phyloP scores from a whole-genome alignment of 2,797 vertebrate genomes.

The Falco rusticolus region DNA sequence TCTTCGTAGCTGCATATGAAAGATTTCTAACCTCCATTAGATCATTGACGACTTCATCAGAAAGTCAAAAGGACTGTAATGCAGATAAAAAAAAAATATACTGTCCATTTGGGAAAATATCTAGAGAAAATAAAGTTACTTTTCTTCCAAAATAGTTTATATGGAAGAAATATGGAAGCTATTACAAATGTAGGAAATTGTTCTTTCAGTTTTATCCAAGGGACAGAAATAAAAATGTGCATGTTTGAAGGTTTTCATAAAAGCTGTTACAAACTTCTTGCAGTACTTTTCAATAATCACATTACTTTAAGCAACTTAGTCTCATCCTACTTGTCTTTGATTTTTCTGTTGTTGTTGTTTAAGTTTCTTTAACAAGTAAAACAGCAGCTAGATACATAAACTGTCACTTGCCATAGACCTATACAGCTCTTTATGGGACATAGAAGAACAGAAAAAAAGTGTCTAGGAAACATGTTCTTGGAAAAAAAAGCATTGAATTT shows the following conservation, averaged over 20 bases:
- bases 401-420: neutral
- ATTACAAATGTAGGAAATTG: neutral
- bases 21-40: neutral
- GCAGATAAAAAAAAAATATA: neutral
- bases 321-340: neutral
- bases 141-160: neutral
- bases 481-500: neutral
- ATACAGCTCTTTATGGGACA: neutral
- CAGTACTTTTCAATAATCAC: neutral
- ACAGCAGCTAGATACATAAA: neutral
- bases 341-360: no score
- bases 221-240: neutral
- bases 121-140: neutral
- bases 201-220: neutral
- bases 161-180: neutral
- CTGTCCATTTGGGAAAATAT: neutral
- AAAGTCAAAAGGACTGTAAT: neutral
- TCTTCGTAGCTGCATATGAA: neutral
- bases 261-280: neutral
- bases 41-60: neutral
- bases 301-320: neutral
- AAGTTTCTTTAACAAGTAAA: neutral
- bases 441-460: neutral
- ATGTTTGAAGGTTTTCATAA: neutral
- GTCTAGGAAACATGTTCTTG: neutral